These are phyloP conservation scores for Chamaetylas fuelleborni DNA, from an alignment of 2,113 vertebrate genomes.

Conservation along the genomic window DNA sequence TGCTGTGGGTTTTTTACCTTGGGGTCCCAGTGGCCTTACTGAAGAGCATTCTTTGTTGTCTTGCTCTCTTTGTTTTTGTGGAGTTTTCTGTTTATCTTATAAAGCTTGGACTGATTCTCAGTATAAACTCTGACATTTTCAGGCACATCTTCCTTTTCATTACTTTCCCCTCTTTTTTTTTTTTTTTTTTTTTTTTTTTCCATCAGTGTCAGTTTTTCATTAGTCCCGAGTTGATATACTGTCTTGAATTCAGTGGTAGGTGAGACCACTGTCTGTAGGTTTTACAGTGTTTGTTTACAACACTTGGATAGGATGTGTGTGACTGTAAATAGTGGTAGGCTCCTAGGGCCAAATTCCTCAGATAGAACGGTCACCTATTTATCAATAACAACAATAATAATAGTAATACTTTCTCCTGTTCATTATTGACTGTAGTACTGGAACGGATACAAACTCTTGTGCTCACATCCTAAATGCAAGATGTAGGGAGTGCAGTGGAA, in stretches of 20 bases:
- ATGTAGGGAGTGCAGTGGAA: not conserved
- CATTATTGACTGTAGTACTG: not conserved
- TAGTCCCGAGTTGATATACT: not conserved
- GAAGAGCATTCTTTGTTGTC: conserved; percentile 19
- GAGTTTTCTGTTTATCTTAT: not conserved
- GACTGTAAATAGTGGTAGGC: not conserved
- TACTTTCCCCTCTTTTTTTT: not conserved
- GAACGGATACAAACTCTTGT: not conserved
- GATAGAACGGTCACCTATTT: not conserved
- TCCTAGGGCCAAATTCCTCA: not conserved
- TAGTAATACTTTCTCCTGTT: not conserved
- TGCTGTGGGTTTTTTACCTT: conserved; percentile 1
- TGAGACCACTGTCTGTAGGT: not conserved
- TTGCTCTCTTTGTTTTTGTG: not conserved
- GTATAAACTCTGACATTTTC: not conserved
- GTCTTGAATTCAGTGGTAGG: not conserved
- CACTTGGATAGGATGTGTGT: not conserved
- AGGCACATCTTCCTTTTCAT: not conserved
- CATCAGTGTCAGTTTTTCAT: not conserved
- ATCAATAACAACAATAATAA: not conserved
- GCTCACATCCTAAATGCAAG: not conserved
- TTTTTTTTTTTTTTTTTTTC: not conserved
- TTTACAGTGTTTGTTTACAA: not conserved
- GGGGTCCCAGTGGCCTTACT: not conserved
- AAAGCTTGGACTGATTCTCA: not conserved